Conservation (phyloP, 2,113 vertebrate species). For the Colius striatus region DNA sequence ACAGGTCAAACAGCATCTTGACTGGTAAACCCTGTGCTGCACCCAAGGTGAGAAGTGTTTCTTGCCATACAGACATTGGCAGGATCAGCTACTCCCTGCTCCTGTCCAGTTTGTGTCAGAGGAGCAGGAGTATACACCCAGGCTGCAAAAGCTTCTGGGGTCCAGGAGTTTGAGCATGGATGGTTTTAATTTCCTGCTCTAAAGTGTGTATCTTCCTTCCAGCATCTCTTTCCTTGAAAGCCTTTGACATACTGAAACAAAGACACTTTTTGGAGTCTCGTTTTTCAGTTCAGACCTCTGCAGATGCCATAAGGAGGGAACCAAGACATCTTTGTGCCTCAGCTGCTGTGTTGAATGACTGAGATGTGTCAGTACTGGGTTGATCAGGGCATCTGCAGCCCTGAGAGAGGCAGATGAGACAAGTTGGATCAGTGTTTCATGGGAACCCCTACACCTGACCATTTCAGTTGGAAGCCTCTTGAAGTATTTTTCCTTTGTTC, state of each 20-base stretch:
- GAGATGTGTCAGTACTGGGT: too few species aligned
- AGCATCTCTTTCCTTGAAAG: not conserved
- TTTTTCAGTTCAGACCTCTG: not conserved
- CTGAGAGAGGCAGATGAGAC: too few species aligned
- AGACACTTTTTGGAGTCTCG: not conserved
- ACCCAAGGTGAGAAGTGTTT: not conserved
- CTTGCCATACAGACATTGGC: fast-evolving
- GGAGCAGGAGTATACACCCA: not conserved
- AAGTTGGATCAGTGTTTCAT: too few species aligned
- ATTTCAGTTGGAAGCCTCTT: not conserved
- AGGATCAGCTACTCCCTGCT: not conserved
- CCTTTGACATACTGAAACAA: not conserved
- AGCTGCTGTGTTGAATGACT: not conserved
- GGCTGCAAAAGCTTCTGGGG: not conserved
- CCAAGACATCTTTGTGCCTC: not conserved
- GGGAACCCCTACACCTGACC: not conserved
- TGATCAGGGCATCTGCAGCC: too few species aligned
- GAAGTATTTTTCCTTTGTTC: not conserved
- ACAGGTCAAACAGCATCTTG: not conserved
- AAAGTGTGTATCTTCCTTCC: not conserved
- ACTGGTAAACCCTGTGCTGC: not conserved
- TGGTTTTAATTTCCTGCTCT: not conserved
- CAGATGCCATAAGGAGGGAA: not conserved
- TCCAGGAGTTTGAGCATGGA: fast-evolving
- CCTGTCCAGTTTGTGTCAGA: not conserved